phyloP scores from a whole-genome alignment of 1,140 invertebrate species.

The Bombus impatiens region DNA sequence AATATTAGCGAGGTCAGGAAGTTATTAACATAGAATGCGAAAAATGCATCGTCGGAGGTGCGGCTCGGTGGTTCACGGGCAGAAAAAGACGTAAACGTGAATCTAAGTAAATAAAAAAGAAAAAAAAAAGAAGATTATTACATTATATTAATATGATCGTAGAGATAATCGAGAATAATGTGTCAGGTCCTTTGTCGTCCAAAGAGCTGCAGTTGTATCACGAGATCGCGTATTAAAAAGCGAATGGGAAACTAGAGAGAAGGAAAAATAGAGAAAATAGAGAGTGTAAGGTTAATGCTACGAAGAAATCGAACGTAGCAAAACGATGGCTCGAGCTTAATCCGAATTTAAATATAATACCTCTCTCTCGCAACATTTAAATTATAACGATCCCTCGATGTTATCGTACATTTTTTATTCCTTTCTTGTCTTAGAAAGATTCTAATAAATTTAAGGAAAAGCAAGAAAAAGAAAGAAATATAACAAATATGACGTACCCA shows the following conservation, averaged over 20 bases:
- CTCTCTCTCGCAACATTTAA: too few relatives aligned
- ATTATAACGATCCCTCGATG: not conserved
- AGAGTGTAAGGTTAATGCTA: not conserved
- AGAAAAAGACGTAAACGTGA: slow-evolving; percentile 28
- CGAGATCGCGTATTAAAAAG: slow-evolving; percentile 18
- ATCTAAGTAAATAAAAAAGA: slow-evolving; percentile 24
- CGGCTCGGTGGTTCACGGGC: not conserved
- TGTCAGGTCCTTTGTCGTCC: slow-evolving; percentile 47
- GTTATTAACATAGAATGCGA: not conserved
- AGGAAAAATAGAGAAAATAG: too few relatives aligned
- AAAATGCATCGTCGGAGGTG: not conserved
- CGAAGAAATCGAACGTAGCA: slow-evolving; percentile 8
- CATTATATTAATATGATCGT: slow-evolving; percentile 50
- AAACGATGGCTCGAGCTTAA: slow-evolving; percentile 32
- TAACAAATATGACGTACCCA: too few relatives aligned
- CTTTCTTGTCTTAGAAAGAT: not conserved
- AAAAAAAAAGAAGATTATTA: slow-evolving; percentile 46
- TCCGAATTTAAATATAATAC: not conserved
- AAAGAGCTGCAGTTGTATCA: slow-evolving; percentile 29
- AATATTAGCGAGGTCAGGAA: not conserved
- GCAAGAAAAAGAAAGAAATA: too few relatives aligned
- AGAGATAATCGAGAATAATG: slow-evolving; percentile 53
- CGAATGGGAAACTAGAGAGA: not conserved
- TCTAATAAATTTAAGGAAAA: not conserved
- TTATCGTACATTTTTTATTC: not conserved